phyloP scores from a whole-genome alignment of 2,113 vertebrate genomes.

The Trogon surrucura region DNA sequence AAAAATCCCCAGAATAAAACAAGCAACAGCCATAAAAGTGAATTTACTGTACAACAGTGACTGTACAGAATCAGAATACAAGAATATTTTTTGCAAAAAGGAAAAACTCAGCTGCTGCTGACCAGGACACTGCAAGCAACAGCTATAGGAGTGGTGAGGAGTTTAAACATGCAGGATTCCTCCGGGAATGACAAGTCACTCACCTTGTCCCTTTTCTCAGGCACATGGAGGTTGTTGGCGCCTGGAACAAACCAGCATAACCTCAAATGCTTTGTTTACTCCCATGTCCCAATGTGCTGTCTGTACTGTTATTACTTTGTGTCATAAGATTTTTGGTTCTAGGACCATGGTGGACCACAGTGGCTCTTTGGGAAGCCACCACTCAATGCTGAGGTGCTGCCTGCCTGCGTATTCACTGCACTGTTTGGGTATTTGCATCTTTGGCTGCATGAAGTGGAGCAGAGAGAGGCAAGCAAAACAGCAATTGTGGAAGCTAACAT shows the following conservation, averaged over 20 bases:
- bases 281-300: not conserved
- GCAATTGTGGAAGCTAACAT: not conserved
- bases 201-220: not conserved
- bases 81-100: not conserved
- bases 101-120: not conserved
- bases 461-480: not conserved
- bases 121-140: not conserved
- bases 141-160: not conserved
- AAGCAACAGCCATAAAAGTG: not conserved
- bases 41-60: not conserved
- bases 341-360: too few relatives aligned
- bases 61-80: not conserved
- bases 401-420: not conserved
- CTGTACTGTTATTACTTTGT: not conserved
- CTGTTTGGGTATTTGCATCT: not conserved
- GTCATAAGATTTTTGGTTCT: not conserved
- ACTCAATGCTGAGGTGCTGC: not conserved
- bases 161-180: not conserved
- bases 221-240: rapidly evolving
- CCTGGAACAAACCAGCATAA: not conserved
- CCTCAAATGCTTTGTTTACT: not conserved
- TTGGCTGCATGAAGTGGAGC: not conserved
- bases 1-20: not conserved
- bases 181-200: not conserved
- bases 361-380: not conserved